Evolutionary conservation across 2,888 invertebrate species (phyloP), one percentile per base, ranked within the genome.

Genomic region (Eilema caniola): DNA sequence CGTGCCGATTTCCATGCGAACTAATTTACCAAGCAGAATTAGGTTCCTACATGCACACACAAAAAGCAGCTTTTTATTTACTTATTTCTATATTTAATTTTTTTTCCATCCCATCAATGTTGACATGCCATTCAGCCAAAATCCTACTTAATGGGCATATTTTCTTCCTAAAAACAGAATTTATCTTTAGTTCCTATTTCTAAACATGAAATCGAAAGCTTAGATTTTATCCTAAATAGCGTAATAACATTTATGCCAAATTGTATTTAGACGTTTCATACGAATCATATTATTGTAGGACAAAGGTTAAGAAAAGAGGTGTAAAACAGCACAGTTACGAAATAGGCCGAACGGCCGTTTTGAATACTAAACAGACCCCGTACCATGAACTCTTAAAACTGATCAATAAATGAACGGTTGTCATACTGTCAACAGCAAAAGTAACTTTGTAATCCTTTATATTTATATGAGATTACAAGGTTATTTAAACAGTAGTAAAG

Each of bases 281-380:
- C 10, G n/a, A 3, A 25, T 53, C 2, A 56, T 23, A 14, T 66
- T 57, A 25, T 66, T 66, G 24, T 37, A 57, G 24, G 2, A 66
- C 37, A 16, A 20, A 66, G 1, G 20, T 56, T 33, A 57, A 16
- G 16, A 4, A 24, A 2, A 20, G 25, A 25, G n/a, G 11, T 24
- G 23, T 41, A 60, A 66, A 60, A 66, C 23, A 23, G 23, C 11
- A 41, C 31, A 33, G 41, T 60, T 66, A 60, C 66, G 28, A 60
- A 25, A 5, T 41, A 47, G 53, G 67, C 53, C 61, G 14, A 41
- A 24, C 28, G 3, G 5, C 3, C 28, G 24, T 53, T 23, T 62
- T 16, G 67, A 62, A 67, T 67, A 20, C 61, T 61, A 67, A 61
- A 10, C 33, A 37, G 33, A 8, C 5, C 28, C 3, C 3, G 5